Percentiles rank a stretch among this genome's conserved stretches.
Evolutionary conservation across 23 tunicate genomes (phyloP).

Genomic region (Halocynthia aurantium): DNA sequence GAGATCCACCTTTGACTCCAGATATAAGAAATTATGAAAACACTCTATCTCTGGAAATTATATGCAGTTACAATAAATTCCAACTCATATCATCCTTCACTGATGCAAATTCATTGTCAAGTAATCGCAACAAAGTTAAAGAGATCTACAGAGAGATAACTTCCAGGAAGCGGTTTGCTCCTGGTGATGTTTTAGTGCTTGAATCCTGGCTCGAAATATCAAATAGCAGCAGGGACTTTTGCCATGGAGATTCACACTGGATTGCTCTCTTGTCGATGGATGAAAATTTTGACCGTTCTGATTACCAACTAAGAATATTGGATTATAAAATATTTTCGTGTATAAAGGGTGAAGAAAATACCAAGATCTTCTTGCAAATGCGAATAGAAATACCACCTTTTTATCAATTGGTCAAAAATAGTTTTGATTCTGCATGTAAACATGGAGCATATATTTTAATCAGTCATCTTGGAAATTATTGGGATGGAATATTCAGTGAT

Average conservation of each 20-base stretch:
- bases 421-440: background rate
- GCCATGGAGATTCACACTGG: background rate
- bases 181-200: background rate
- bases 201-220: background rate
- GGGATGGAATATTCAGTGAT: too few relatives aligned
- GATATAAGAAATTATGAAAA: too few relatives aligned
- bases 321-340: background rate
- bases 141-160: background rate
- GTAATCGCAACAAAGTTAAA: background rate
- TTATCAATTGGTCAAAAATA: background rate
- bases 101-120: too few relatives aligned
- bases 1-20: background rate
- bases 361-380: too few relatives aligned
- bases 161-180: background rate
- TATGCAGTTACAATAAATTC: too few relatives aligned
- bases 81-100: too few relatives aligned
- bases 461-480: background rate
- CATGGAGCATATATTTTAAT: slow-evolving; percentile 9
- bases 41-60: too few relatives aligned
- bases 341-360: too few relatives aligned
- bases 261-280: slow-evolving; percentile 1
- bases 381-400: too few relatives aligned
- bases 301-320: background rate
- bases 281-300: slow-evolving; percentile 11
- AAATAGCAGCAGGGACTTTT: background rate